These are phyloP conservation scores for Siniperca undulata DNA, from an alignment of 2,797 vertebrate genomes.

Conservation along the genomic window DNA sequence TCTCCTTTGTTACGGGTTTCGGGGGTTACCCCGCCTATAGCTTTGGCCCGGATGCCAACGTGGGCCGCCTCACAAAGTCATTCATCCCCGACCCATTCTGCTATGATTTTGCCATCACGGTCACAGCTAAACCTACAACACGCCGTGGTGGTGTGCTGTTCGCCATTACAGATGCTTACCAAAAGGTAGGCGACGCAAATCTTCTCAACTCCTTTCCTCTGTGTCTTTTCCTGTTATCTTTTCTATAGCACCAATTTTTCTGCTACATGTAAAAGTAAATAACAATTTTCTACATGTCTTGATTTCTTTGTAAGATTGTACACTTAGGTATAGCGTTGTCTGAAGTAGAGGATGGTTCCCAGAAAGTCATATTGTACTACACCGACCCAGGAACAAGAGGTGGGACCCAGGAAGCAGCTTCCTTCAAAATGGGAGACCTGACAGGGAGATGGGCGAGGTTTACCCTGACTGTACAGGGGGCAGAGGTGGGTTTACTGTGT, in stretches of 20 bases:
- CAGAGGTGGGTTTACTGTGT: conserved; percentile 71
- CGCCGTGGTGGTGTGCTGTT: conserved; percentile 90
- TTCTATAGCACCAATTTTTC: background rate
- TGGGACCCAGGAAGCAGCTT: conserved; percentile 89
- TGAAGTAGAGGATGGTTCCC: conserved; percentile 88
- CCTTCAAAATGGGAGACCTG: conserved; percentile 92
- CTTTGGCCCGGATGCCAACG: conserved; percentile 91
- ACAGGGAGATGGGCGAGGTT: conserved; percentile 93
- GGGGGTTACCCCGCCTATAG: conserved; percentile 96
- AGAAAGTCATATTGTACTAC: conserved; percentile 92
- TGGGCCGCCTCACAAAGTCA: conserved; percentile 91
- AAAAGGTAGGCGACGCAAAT: conserved; percentile 80
- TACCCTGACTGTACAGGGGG: conserved; percentile 87
- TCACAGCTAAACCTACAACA: conserved; percentile 89
- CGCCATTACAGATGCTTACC: conserved; percentile 92
- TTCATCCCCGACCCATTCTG: conserved; percentile 91
- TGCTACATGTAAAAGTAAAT: background rate
- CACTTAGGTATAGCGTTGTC: conserved; percentile 92
- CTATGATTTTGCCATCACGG: conserved; percentile 89
- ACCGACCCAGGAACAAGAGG: conserved; percentile 86
- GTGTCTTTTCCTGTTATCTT: background rate
- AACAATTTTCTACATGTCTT: background rate
- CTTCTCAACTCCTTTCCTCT: rapidly evolving
- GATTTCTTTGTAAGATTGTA: conserved; percentile 78
- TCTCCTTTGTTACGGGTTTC: conserved; percentile 94